These are phyloP conservation scores for Myotis lucifugus DNA, from an alignment of 2,113 vertebrate genomes.

Conservation along the genomic window DNA sequence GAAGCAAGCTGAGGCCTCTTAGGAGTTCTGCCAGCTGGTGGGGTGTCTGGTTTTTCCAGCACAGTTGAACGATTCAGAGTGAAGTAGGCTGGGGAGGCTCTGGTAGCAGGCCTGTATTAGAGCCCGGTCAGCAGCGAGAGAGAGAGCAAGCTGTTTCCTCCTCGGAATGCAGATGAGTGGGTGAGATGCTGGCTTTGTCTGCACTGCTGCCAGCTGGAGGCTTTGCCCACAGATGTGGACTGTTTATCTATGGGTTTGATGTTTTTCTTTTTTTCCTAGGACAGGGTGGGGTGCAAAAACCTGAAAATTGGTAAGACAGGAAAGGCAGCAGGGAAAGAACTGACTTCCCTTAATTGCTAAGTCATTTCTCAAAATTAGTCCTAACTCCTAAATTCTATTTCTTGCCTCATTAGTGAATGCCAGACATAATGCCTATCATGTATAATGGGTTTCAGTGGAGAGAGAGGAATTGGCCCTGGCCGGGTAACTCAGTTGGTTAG, in stretches of 20 bases:
- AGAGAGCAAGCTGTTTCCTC: neutral
- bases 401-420: neutral
- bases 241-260: slow-evolving; percentile 27
- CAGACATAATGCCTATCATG: neutral
- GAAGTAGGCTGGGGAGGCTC: neutral
- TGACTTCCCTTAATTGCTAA: neutral
- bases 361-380: neutral
- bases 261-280: slow-evolving; percentile 44
- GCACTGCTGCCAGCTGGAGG: slow-evolving; percentile 11
- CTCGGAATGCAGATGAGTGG: neutral
- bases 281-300: neutral
- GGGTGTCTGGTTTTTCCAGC: slow-evolving; percentile 29
- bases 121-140: neutral
- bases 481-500: neutral
- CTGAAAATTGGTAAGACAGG: neutral
- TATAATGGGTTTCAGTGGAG: neutral
- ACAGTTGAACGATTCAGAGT: slow-evolving; percentile 35
- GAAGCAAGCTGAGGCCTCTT: neutral
- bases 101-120: neutral
- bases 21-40: slow-evolving; percentile 37
- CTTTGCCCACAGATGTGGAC: slow-evolving; percentile 9
- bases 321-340: slow-evolving; percentile 22
- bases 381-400: neutral
- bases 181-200: neutral
- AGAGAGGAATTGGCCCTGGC: neutral